These are phyloP conservation scores for Leptosomus discolor DNA, from an alignment of 2,113 vertebrate genomes.

Conservation along the genomic window DNA sequence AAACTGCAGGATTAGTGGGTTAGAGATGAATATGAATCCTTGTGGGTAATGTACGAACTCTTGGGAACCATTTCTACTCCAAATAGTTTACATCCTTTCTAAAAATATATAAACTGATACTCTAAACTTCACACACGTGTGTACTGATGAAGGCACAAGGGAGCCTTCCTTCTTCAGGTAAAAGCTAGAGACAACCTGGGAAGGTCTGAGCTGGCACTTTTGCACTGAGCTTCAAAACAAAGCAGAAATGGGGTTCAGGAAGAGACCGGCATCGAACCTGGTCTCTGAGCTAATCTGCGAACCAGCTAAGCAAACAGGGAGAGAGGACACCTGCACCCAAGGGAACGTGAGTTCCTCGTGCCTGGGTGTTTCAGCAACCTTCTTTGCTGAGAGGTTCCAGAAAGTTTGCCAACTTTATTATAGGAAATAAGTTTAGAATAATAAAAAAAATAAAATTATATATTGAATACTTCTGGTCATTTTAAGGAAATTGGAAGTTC, in stretches of 20 bases:
- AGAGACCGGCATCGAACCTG: background rate
- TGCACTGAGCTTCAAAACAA: background rate
- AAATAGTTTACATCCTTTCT: constrained; percentile 34
- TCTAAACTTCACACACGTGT: background rate
- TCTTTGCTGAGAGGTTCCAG: background rate
- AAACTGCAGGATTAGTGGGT: constrained; percentile 31
- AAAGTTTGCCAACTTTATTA: background rate
- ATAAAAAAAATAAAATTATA: background rate
- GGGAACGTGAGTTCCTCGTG: background rate
- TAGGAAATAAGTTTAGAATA: background rate
- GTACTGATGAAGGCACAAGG: constrained; percentile 4
- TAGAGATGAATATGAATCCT: constrained; percentile 26
- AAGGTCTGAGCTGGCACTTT: background rate
- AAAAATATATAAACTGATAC: constrained; percentile 42
- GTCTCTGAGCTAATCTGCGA: background rate
- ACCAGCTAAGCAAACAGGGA: background rate
- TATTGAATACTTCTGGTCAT: background rate
- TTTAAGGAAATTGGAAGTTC: background rate
- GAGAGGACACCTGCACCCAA: background rate
- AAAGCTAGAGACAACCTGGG: background rate
- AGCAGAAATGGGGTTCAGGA: background rate
- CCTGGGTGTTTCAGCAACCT: background rate
- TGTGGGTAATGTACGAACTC: background rate
- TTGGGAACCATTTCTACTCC: constrained; percentile 21
- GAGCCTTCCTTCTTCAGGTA: constrained; percentile 31